Evolutionary conservation across 35 echinoderm and acorn worm species (phyloP), one percentile per base, ranked within the genome.

Genomic region (Strongylocentrotus purpuratus): DNA sequence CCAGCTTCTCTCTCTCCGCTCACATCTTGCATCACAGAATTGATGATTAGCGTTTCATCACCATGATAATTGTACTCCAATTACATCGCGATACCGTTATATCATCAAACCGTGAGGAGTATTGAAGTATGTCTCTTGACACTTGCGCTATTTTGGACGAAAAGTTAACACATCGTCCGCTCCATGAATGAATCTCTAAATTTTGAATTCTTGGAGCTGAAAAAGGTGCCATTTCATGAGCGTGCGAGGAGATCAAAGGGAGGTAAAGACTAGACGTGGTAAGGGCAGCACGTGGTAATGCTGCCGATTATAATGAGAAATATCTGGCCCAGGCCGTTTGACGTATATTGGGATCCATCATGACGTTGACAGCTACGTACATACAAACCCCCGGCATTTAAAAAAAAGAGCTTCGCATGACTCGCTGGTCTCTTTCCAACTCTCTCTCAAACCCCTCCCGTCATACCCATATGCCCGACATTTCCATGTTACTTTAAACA

Each of bases 331-430:
- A 28, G 65, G 65, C 20, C 22, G 65, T 78, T 78, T 78, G 65
- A 78, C 65, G 65, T 78, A 78, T 78, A 78, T 78, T n/a, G 65
- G 65, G 18, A 78, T 78, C 28, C 65, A 22, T 78, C 65, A n/a
- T 78, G 65, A 78, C 65, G 65, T 78, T 78, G 65, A 78, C 65
- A 78, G 65, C 65, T 78, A 78, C 61, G 61, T 71, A 71, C 52
- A 59, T 78, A 28, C 6, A 78, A 28, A 78, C 28, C 65, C 65
- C 20, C 28, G 25, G 65, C 65, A 78, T 78, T 41, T 1, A 22
- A 78, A 78, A 78, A 28, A 28, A 8, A 78, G 28, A 78, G 65
- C 65, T 28, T 22, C 28, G 65, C 20, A 15, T 28, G 65, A 28
- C 65, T 78, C 7, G 65, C 28, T 78, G 17, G 61, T 22, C 22